These are phyloP conservation scores for Lithobates pipiens DNA, from an alignment of 2,797 vertebrate species.

Conservation along the genomic window DNA sequence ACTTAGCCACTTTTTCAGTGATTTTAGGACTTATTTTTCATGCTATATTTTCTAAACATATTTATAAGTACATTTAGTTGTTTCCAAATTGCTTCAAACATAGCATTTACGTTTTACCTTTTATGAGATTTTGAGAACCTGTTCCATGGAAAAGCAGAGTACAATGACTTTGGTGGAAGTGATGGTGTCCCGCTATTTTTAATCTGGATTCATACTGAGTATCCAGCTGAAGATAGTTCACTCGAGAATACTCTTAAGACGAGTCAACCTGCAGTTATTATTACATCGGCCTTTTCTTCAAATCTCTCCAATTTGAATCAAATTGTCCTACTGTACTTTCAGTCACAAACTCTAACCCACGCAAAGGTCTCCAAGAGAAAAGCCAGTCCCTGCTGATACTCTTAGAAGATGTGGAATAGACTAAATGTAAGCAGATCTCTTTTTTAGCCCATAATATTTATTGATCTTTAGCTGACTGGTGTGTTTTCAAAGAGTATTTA, in stretches of 20 bases:
- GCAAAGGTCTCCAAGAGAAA: neutral
- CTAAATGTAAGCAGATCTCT: neutral
- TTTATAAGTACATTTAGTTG: no score
- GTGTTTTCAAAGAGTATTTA: neutral
- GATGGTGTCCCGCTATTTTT: conserved; percentile 8
- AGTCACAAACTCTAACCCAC: conserved; percentile 20
- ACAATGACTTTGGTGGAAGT: neutral
- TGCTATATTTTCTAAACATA: no score
- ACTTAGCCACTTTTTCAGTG: no score
- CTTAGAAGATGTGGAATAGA: neutral
- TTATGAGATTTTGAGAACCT: neutral
- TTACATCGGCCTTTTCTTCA: conserved; percentile 13
- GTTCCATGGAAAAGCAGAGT: neutral
- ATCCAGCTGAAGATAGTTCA: neutral
- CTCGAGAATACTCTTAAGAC: neutral
- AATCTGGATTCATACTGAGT: conserved; percentile 12
- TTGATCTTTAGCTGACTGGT: neutral
- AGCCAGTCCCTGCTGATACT: neutral
- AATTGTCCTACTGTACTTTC: conserved; percentile 18
- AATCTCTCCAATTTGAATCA: conserved; percentile 42
- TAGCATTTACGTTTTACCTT: neutral
- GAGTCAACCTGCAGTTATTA: conserved; percentile 7
- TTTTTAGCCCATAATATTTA: neutral
- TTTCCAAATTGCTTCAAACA: no score
- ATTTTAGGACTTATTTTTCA: no score